A percentile compares a stretch with the other conserved stretches of the same genome.
phyloP scores from a whole-genome alignment of 2,113 vertebrate species.

The Pteropus alecto region DNA sequence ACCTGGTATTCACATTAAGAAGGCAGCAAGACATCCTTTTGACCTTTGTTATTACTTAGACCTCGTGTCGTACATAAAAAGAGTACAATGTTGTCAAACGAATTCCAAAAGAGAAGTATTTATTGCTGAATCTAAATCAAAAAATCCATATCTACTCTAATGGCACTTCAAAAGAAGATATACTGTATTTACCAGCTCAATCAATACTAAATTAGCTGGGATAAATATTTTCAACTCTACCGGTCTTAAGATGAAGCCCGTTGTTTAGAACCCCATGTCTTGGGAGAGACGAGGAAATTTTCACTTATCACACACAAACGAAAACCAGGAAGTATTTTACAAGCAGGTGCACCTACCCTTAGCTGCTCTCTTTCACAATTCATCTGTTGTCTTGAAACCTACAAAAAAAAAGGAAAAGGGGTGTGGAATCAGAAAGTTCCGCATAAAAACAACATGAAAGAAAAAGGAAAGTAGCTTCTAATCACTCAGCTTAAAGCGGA shows the following conservation, averaged over 20 bases:
- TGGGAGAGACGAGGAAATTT: slow-evolving; percentile 49
- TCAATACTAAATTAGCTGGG: slow-evolving; percentile 68
- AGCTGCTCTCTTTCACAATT: slow-evolving; percentile 90
- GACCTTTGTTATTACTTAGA: slow-evolving; percentile 55
- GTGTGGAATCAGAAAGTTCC: background rate
- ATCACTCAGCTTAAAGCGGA: background rate
- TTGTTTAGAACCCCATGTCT: slow-evolving; percentile 36
- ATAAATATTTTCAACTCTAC: slow-evolving; percentile 64
- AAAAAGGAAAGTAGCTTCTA: background rate
- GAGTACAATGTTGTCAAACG: slow-evolving; percentile 18
- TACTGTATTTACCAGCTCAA: slow-evolving; percentile 74
- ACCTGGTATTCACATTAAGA: background rate
- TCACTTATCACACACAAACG: slow-evolving; percentile 55
- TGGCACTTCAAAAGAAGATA: slow-evolving; percentile 56
- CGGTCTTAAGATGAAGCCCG: slow-evolving; percentile 54
- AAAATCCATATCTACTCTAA: slow-evolving; percentile 60
- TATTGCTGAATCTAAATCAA: slow-evolving; percentile 64
- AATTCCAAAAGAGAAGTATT: slow-evolving; percentile 30
- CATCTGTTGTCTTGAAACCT: slow-evolving; percentile 92
- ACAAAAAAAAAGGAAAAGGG: slow-evolving; percentile 18
- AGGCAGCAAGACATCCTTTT: background rate
- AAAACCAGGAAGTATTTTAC: slow-evolving; percentile 37
- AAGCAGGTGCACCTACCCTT: slow-evolving; percentile 86
- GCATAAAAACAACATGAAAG: background rate
- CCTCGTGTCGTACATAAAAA: background rate